These are phyloP conservation scores for Gadopsis marmoratus DNA, from an alignment of 2,797 vertebrate species.

Conservation along the genomic window DNA sequence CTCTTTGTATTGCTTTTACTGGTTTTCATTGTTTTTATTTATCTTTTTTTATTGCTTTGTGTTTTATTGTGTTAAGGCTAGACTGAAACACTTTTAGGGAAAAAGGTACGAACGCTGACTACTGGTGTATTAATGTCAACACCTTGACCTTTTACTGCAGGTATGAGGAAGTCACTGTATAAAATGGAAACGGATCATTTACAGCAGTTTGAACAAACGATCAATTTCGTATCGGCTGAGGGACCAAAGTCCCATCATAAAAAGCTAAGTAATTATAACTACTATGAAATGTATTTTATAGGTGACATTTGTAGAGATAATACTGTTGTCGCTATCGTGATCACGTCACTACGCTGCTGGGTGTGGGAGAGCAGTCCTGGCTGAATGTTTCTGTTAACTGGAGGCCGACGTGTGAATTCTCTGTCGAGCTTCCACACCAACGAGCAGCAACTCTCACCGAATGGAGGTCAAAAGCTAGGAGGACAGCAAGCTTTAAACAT, in stretches of 20 bases:
- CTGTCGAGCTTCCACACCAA: neutral
- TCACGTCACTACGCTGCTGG: neutral
- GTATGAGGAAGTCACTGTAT: neutral
- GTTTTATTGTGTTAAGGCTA: neutral
- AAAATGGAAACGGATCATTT: neutral
- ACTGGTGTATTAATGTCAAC: neutral
- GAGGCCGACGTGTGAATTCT: neutral
- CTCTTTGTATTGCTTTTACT: too few species aligned
- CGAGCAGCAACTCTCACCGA: neutral
- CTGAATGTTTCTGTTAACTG: neutral
- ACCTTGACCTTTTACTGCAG: neutral
- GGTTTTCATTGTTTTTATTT: too few species aligned
- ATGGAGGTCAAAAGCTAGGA: neutral
- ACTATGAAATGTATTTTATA: neutral
- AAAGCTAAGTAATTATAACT: neutral
- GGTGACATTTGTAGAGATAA: conserved; percentile 20
- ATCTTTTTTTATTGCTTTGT: too few species aligned
- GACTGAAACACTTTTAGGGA: neutral
- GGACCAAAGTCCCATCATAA: too few species aligned
- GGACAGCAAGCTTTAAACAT: neutral
- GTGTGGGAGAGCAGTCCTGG: neutral
- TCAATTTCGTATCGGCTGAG: too few species aligned
- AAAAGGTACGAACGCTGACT: neutral
- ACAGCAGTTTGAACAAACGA: neutral
- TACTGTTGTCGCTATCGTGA: neutral